A percentile compares a stretch with the other conserved stretches of the same genome.
Evolutionary conservation across 2,113 vertebrate genomes (phyloP).

Genomic region (Dolichotis patagonum): DNA sequence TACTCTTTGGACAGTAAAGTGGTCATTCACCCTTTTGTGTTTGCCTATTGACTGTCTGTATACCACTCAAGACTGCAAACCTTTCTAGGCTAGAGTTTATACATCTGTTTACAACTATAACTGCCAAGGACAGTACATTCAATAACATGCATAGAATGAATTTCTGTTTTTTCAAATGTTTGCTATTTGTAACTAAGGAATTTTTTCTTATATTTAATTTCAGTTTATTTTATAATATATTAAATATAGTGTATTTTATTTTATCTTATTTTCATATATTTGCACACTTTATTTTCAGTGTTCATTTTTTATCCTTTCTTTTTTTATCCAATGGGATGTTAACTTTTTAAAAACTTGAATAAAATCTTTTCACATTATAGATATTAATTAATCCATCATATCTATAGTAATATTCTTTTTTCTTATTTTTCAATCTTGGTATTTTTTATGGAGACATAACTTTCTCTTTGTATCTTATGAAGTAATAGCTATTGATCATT

Average conservation of each 20-base stretch:
- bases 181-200: neutral
- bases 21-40: too few relatives aligned
- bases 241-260: neutral
- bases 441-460: neutral
- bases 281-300: neutral
- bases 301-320: neutral
- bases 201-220: neutral
- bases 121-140: neutral
- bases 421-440: neutral
- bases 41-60: neutral
- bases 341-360: slow-evolving; percentile 7
- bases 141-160: neutral
- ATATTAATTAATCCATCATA: neutral
- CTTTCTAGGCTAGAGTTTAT: neutral
- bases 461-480: slow-evolving; percentile 31
- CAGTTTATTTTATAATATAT: neutral
- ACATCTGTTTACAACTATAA: neutral
- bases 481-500: neutral
- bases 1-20: neutral
- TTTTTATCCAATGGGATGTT: neutral
- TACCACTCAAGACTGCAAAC: neutral
- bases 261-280: slow-evolving; percentile 34
- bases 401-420: neutral
- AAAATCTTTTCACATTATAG: neutral
- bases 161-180: neutral